Percentiles rank a stretch among this genome's conserved stretches.
Evolutionary conservation across 2,888 invertebrate species (phyloP).

Genomic region (Melinaea menophilus): DNA sequence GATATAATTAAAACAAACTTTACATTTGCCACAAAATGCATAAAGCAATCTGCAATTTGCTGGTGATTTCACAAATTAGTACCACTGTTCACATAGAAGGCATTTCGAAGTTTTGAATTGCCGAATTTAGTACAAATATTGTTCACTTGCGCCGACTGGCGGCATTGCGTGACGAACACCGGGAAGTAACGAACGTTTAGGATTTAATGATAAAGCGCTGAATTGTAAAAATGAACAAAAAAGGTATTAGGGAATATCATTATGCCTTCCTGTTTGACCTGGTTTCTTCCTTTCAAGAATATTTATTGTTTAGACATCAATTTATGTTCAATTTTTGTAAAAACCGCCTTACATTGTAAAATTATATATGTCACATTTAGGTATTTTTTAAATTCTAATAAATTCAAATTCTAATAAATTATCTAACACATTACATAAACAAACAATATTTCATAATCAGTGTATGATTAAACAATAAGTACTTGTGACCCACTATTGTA

Average conservation of each 20-base stretch:
- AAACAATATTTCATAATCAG: too few species aligned
- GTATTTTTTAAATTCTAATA: too few species aligned
- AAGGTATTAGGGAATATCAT: slow-evolving; percentile 22
- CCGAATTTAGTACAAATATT: slow-evolving; percentile 31
- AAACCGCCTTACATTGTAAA: too few species aligned
- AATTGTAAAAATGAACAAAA: slow-evolving; percentile 48
- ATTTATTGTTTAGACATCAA: too few species aligned
- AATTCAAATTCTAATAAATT: too few species aligned
- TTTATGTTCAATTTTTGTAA: too few species aligned
- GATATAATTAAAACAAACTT: too few species aligned
- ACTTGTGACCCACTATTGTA: too few species aligned
- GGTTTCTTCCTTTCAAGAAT: not conserved
- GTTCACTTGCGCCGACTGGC: slow-evolving; percentile 36
- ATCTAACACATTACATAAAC: too few species aligned
- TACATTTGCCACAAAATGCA: not conserved
- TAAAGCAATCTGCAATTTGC: slow-evolving; percentile 6
- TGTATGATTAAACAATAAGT: too few species aligned
- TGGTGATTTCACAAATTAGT: slow-evolving; percentile 27
- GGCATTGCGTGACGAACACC: slow-evolving; percentile 53
- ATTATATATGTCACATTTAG: too few species aligned
- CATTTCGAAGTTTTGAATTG: slow-evolving; percentile 35
- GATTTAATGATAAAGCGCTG: slow-evolving; percentile 57
- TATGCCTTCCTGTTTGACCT: not conserved
- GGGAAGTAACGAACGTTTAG: slow-evolving; percentile 51
- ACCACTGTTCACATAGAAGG: slow-evolving; percentile 24